Evolutionary conservation across 2,888 invertebrate genomes (phyloP).

Genomic region (Volucella zonaria): DNA sequence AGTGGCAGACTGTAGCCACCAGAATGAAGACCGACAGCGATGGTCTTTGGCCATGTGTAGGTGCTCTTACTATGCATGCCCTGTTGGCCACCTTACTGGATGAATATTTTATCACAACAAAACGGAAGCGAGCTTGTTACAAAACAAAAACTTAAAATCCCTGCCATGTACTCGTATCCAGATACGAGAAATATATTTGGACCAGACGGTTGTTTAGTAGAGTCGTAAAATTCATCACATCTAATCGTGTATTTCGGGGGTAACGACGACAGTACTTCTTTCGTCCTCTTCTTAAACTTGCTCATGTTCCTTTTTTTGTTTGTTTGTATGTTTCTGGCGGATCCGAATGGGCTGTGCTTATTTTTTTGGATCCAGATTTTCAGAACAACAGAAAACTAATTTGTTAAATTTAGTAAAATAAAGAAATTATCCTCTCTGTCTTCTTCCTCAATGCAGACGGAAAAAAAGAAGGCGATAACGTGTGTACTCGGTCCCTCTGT

Average conservation of each 20-base stretch:
- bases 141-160: not conserved
- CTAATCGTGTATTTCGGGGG: conserved; percentile 39
- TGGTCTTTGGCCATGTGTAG: no score
- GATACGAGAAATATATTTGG: conserved; percentile 33
- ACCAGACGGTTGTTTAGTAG: conserved; percentile 60
- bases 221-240: conserved; percentile 70
- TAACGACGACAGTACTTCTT: not conserved
- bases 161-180: conserved; percentile 15
- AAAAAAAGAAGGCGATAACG: not conserved
- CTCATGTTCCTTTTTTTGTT: conserved; percentile 6
- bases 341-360: conserved; percentile 15
- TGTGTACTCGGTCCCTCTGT: not conserved
- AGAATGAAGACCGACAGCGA: no score
- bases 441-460: conserved; percentile 3
- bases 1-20: no score
- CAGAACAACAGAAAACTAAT: conserved; percentile 14
- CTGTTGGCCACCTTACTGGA: conserved; percentile 38
- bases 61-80: conserved; percentile 5
- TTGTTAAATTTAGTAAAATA: conserved; percentile 37
- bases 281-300: not conserved
- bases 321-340: not conserved
- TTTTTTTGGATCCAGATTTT: conserved; percentile 41
- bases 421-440: conserved; percentile 51
- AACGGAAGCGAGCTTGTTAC: conserved; percentile 23
- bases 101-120: conserved; percentile 51